Evolutionary conservation across 1,140 invertebrate genomes (phyloP).

Genomic region (Planococcus citri): DNA sequence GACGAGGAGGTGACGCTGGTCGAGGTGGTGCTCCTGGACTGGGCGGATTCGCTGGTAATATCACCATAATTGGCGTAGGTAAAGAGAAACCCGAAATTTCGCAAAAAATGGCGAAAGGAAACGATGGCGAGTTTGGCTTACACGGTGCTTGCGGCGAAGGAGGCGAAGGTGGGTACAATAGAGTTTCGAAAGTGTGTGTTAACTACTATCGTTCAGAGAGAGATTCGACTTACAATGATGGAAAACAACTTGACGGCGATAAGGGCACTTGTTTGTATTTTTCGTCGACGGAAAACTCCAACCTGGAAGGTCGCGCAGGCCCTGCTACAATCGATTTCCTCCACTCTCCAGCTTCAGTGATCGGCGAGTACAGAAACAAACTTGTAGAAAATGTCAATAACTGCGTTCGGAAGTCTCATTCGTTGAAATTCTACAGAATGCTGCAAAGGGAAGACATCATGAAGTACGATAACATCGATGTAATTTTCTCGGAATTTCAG

Average conservation of each 20-base stretch:
- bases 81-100: background rate
- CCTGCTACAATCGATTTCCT: background rate
- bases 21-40: conserved; percentile 14
- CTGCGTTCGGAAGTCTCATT: background rate
- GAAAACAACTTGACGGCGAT: too few species aligned
- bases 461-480: too few species aligned
- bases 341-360: background rate
- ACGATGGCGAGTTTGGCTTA: background rate
- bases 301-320: background rate
- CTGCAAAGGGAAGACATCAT: too few species aligned
- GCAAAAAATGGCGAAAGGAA: background rate
- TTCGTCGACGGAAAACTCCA: background rate
- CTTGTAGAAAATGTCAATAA: background rate
- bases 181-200: background rate
- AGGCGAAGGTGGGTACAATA: background rate
- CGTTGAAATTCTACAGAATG: background rate
- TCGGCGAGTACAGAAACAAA: background rate
- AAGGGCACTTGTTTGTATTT: too few species aligned
- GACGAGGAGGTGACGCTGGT: conserved; percentile 11
- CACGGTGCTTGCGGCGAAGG: background rate
- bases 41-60: background rate
- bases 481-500: too few species aligned
- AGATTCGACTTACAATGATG: too few species aligned
- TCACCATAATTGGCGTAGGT: background rate
- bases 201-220: too few species aligned